A percentile compares a stretch with the other conserved stretches of the same genome.
phyloP scores from a whole-genome alignment of 2,888 invertebrate species.

The Lithophane ornitopus region DNA sequence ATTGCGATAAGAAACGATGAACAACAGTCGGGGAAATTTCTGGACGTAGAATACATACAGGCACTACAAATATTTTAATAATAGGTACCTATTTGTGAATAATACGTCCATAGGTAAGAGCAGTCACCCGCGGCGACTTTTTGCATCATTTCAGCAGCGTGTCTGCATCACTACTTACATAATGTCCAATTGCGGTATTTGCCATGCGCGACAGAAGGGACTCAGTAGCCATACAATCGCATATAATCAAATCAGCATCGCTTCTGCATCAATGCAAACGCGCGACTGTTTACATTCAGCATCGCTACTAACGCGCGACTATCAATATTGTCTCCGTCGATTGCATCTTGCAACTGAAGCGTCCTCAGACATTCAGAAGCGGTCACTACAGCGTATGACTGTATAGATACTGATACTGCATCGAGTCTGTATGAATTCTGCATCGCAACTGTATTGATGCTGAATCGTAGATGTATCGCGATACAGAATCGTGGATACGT shows the following conservation, averaged over 20 bases:
- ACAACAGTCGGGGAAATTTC: conserved; percentile 5
- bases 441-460: neutral
- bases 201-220: neutral
- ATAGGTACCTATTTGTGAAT: neutral
- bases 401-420: neutral
- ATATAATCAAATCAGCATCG: neutral
- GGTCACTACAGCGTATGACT: neutral
- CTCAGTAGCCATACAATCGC: neutral
- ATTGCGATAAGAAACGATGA: conserved; percentile 11
- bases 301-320: neutral
- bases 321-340: neutral
- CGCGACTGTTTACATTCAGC: neutral
- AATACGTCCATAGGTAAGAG: neutral
- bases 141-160: neutral
- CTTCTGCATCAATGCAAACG: neutral
- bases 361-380: neutral
- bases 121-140: too few species aligned
- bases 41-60: neutral
- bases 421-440: neutral
- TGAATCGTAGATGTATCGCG: neutral
- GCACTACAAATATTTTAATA: neutral
- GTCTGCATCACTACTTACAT: neutral
- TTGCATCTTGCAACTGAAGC: neutral
- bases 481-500: neutral
- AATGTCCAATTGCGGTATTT: neutral